These are phyloP conservation scores for Clarias macrocephalus DNA, from an alignment of 2,113 vertebrate species.

Conservation along the genomic window DNA sequence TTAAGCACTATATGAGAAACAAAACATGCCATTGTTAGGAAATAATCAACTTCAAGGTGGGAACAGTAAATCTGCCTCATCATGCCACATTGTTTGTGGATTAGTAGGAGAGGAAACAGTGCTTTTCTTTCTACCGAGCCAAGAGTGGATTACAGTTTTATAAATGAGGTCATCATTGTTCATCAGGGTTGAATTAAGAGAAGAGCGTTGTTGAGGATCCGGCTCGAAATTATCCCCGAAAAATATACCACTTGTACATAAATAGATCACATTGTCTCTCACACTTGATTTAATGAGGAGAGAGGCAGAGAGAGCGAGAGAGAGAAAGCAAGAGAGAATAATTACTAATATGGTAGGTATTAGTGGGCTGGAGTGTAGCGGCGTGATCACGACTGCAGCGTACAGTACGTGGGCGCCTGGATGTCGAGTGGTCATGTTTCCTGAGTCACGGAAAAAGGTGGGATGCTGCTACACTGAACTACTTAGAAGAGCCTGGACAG, in stretches of 20 bases:
- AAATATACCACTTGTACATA: neutral
- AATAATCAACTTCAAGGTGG: neutral
- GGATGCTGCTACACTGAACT: constrained; percentile 11
- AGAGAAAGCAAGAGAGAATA: constrained; percentile 12
- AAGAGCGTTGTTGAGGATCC: neutral
- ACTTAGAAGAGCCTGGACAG: neutral
- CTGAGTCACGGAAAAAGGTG: constrained; percentile 46
- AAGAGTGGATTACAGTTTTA: neutral
- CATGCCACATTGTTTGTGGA: neutral
- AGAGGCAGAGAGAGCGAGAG: constrained; percentile 12
- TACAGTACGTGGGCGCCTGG: constrained; percentile 31
- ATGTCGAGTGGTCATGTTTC: constrained; percentile 22
- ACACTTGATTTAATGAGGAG: constrained; percentile 36
- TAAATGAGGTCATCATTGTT: neutral
- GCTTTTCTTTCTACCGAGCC: neutral
- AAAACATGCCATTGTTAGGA: neutral
- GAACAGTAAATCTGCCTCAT: neutral
- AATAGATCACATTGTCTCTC: constrained; percentile 32
- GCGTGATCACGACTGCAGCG: constrained; percentile 39
- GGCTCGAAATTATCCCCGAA: neutral
- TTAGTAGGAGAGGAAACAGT: neutral
- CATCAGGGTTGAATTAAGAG: neutral
- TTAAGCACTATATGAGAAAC: neutral
- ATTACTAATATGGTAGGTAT: constrained; percentile 38
- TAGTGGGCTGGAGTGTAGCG: constrained; percentile 39